Conservation (phyloP, 2,113 vertebrate species). For the Ciconia boyciana region DNA sequence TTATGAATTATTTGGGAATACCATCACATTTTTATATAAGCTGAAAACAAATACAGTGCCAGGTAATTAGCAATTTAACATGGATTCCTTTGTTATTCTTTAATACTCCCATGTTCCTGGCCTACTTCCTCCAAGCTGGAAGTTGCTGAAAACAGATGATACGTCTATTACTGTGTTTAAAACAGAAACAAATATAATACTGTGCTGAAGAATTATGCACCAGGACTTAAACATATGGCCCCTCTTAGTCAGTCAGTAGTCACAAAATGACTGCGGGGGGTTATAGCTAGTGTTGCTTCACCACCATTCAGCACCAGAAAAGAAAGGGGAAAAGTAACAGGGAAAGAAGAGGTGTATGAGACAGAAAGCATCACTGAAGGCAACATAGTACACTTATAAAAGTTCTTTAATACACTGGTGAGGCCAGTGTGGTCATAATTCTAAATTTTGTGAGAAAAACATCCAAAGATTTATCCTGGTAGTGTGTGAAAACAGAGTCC, state of each 20-base stretch:
- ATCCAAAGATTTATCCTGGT: neutral
- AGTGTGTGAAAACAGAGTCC: neutral
- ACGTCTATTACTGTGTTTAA: constrained; percentile 25
- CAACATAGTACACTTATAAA: neutral
- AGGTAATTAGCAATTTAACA: constrained; percentile 52
- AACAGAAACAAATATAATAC: constrained; percentile 13
- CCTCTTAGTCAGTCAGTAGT: neutral
- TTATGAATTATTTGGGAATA: constrained; percentile 58
- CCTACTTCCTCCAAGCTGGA: constrained; percentile 39
- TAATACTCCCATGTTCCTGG: neutral
- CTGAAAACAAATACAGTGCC: neutral
- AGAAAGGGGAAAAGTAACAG: neutral
- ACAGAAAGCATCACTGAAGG: neutral
- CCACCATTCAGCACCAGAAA: neutral
- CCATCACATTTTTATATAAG: constrained; percentile 16
- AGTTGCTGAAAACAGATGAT: neutral
- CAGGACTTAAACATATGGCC: constrained; percentile 23
- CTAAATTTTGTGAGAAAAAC: neutral
- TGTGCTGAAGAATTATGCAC: neutral
- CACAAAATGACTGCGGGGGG: neutral
- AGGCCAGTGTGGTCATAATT: neutral
- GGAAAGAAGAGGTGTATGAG: neutral
- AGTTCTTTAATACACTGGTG: neutral
- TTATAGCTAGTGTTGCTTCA: neutral
- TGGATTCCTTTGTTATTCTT: constrained; percentile 31